phyloP scores from a whole-genome alignment of 2,113 vertebrate genomes.

The Lagopus muta region DNA sequence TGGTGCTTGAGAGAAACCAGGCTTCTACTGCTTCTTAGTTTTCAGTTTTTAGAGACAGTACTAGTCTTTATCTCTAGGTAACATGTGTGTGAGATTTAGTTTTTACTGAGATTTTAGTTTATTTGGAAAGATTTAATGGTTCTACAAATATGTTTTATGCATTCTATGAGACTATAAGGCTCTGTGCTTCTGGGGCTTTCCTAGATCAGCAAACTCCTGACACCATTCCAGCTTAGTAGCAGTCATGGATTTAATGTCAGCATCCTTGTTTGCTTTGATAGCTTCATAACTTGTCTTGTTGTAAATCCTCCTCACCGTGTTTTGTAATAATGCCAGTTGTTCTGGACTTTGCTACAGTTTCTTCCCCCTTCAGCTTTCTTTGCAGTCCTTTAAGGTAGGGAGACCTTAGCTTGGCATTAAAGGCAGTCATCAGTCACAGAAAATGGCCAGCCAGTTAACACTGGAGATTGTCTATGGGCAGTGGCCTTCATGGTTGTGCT shows the following conservation, averaged over 20 bases:
- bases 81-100: not conserved
- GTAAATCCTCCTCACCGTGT: not conserved
- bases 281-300: not conserved
- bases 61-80: not conserved
- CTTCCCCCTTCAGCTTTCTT: not conserved
- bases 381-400: not conserved
- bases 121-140: not conserved
- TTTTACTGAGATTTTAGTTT: not conserved
- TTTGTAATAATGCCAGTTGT: not conserved
- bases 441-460: not conserved
- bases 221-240: not conserved
- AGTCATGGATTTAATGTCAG: not conserved
- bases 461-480: not conserved
- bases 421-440: not conserved
- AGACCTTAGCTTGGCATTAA: not conserved
- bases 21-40: not conserved
- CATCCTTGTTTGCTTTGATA: not conserved
- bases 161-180: not conserved
- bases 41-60: not conserved
- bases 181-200: not conserved
- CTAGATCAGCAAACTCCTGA: not conserved
- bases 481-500: not conserved
- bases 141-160: not conserved
- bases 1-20: not conserved
- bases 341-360: not conserved